A percentile compares a stretch with the other conserved stretches of the same genome.
Evolutionary conservation across 2,797 vertebrate species (phyloP).

Genomic region (Caiman crocodilus): DNA sequence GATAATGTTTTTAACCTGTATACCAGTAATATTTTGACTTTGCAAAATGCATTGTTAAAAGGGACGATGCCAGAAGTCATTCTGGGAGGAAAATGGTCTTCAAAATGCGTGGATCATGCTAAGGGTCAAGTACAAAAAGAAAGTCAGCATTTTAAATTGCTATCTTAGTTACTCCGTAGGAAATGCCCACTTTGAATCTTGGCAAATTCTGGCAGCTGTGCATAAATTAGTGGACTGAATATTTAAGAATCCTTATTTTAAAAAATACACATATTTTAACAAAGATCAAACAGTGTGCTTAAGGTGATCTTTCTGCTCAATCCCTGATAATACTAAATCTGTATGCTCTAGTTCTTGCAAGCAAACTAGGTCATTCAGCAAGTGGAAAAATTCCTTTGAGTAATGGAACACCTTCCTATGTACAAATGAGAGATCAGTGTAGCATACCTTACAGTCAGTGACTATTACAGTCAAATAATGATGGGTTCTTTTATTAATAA

Average conservation of each 20-base stretch:
- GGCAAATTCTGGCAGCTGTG: neutral
- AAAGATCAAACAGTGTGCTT: constrained; percentile 34
- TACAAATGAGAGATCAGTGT: neutral
- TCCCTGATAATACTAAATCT: neutral
- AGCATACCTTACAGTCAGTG: neutral
- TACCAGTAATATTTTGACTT: neutral
- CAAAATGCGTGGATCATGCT: neutral
- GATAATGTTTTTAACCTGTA: neutral
- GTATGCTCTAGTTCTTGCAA: neutral
- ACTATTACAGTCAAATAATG: neutral
- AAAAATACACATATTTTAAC: neutral
- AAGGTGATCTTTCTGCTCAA: constrained; percentile 20
- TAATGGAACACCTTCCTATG: constrained; percentile 5
- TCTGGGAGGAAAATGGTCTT: neutral
- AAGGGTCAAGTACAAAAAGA: neutral
- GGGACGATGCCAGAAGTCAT: neutral
- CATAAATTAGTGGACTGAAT: neutral
- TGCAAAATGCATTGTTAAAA: neutral
- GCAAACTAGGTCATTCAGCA: constrained; percentile 44
- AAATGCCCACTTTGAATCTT: neutral
- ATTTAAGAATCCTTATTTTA: constrained; percentile 3
- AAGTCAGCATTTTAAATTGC: neutral
- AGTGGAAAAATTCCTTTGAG: constrained; percentile 10
- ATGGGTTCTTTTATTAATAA: neutral
- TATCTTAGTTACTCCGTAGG: neutral